These are phyloP conservation scores for Lycia hirtaria DNA, from an alignment of 2,888 invertebrate species.

Conservation along the genomic window DNA sequence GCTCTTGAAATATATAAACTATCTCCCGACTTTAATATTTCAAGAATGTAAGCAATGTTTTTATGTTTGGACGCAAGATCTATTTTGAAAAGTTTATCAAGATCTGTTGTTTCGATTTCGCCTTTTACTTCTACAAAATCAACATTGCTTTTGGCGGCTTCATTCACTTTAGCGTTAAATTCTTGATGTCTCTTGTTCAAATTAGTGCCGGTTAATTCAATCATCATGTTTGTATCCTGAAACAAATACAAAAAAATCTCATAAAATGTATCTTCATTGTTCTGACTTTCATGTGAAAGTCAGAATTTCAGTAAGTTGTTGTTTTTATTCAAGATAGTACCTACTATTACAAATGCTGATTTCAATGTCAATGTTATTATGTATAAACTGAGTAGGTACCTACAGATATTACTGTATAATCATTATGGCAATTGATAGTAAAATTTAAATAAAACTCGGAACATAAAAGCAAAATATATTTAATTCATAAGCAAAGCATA, in stretches of 20 bases:
- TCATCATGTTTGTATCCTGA: constrained; percentile 6
- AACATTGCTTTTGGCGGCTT: constrained; percentile 17
- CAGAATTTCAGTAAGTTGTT: too few relatives aligned
- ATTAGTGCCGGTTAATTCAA: constrained; percentile 46
- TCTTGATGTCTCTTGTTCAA: constrained; percentile 55
- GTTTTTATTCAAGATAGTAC: too few relatives aligned
- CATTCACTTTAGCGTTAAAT: constrained; percentile 26
- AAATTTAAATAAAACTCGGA: too few relatives aligned
- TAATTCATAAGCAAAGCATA: too few relatives aligned
- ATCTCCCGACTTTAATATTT: constrained; percentile 27
- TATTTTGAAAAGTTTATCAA: constrained; percentile 36
- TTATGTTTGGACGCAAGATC: constrained; percentile 34
- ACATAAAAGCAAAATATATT: too few relatives aligned
- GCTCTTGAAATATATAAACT: constrained; percentile 55
- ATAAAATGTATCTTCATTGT: too few relatives aligned
- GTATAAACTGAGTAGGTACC: too few relatives aligned
- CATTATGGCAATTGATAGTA: too few relatives aligned
- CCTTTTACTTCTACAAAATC: constrained; percentile 16
- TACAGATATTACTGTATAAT: too few relatives aligned
- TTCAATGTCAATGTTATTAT: too few relatives aligned
- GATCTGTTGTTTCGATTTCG: constrained; percentile 15
- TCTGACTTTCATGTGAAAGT: neutral
- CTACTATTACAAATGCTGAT: too few relatives aligned
- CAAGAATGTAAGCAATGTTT: constrained; percentile 33
- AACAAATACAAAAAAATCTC: neutral